phyloP scores from a whole-genome alignment of 35 echinoderm and acorn worm genomes.

The Lytechinus variegatus region DNA sequence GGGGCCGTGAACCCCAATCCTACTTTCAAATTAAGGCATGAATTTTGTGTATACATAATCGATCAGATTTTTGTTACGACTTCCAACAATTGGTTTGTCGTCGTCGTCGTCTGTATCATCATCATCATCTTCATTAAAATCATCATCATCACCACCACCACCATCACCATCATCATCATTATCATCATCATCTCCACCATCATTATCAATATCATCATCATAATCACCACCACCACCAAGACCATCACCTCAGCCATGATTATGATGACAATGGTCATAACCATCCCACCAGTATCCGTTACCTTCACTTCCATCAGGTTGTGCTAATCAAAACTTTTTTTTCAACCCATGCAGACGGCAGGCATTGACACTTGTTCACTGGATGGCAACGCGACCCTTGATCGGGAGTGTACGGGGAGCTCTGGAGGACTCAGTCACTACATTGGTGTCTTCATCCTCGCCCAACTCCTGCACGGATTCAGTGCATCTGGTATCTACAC shows the following conservation, averaged over 20 bases:
- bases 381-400: not conserved
- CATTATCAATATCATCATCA: not conserved
- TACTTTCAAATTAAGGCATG: too few relatives aligned
- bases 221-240: not conserved
- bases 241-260: not conserved
- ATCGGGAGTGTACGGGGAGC: not conserved
- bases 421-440: constrained; percentile 51
- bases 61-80: too few relatives aligned
- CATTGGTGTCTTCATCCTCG: constrained; percentile 64
- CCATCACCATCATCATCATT: not conserved
- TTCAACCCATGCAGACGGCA: not conserved
- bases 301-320: too few relatives aligned
- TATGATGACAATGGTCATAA: too few relatives aligned
- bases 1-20: too few relatives aligned
- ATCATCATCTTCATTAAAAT: not conserved
- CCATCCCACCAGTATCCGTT: too few relatives aligned
- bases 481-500: constrained; percentile 71
- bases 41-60: too few relatives aligned
- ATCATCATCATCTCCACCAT: not conserved
- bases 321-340: too few relatives aligned
- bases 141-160: not conserved
- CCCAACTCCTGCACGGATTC: constrained; percentile 63
- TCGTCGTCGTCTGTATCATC: not conserved
- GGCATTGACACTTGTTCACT: constrained; percentile 1
- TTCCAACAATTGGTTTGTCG: too few relatives aligned